These are phyloP conservation scores for Meiosimyza platycephala DNA, from an alignment of 2,888 invertebrate species.

Conservation along the genomic window DNA sequence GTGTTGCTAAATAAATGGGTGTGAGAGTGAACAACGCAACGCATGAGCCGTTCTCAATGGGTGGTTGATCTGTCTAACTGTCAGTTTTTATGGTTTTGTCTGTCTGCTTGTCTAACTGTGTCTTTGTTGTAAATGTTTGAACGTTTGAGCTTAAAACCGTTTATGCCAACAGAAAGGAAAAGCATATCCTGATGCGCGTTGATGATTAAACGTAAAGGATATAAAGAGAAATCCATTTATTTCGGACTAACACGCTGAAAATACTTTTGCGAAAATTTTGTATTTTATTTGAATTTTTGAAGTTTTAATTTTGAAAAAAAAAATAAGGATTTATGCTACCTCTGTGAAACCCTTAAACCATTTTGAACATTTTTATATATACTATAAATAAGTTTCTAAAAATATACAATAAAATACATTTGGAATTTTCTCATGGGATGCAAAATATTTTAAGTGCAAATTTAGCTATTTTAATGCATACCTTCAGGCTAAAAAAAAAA, in stretches of 20 bases:
- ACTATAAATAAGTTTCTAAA: no score
- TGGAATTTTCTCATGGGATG: no score
- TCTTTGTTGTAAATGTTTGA: neutral
- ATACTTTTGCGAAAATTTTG: conserved; percentile 21
- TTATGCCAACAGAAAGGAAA: conserved; percentile 29
- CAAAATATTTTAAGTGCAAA: no score
- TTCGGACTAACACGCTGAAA: conserved; percentile 62
- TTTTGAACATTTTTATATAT: no score
- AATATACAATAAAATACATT: no score
- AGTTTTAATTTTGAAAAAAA: neutral
- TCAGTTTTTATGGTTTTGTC: conserved; percentile 39
- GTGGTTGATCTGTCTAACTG: conserved; percentile 18
- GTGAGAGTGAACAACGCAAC: conserved; percentile 4
- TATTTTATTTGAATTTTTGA: conserved; percentile 17
- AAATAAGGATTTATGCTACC: no score
- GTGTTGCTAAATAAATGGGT: neutral
- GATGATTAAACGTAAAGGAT: conserved; percentile 39
- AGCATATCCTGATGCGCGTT: conserved; percentile 29
- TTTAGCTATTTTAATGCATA: no score
- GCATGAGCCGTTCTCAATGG: conserved; percentile 6
- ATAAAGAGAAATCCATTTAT: conserved; percentile 58
- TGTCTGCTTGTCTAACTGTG: neutral
- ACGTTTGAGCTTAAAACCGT: conserved; percentile 31
- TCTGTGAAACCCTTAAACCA: no score
- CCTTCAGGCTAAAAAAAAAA: no score